These are phyloP conservation scores for Hipposideros armiger DNA, from an alignment of 2,113 vertebrate genomes.

Conservation along the genomic window DNA sequence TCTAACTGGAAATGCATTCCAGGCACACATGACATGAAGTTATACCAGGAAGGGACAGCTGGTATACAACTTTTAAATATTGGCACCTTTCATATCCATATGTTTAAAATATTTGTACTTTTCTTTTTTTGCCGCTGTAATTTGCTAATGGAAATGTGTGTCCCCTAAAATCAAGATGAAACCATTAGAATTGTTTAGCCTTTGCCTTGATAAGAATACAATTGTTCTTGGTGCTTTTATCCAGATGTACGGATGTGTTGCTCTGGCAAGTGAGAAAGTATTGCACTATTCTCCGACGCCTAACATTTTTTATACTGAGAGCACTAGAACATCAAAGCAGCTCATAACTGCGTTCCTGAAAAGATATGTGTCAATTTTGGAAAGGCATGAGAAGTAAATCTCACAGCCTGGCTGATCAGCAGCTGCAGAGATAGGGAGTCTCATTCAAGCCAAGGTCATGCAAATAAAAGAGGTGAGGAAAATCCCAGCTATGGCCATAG, in stretches of 20 bases:
- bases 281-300: background rate
- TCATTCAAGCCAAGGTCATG: background rate
- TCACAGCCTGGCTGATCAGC: background rate
- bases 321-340: background rate
- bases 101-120: background rate
- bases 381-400: background rate
- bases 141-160: background rate
- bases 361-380: background rate
- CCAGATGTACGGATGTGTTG: background rate
- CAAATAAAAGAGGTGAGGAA: background rate
- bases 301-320: background rate
- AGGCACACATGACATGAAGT: fast-evolving
- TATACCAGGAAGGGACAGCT: background rate
- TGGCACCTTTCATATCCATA: background rate
- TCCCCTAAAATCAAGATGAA: background rate
- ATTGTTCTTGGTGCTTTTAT: background rate
- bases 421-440: background rate
- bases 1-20: background rate
- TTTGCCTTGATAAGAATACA: background rate
- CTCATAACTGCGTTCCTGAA: background rate
- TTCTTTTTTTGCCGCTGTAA: background rate
- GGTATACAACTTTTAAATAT: background rate
- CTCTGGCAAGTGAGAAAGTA: background rate
- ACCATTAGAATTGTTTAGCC: background rate
- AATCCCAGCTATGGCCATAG: background rate